Evolutionary conservation across 2,113 vertebrate genomes (phyloP).

Genomic region (Aptenodytes patagonicus): DNA sequence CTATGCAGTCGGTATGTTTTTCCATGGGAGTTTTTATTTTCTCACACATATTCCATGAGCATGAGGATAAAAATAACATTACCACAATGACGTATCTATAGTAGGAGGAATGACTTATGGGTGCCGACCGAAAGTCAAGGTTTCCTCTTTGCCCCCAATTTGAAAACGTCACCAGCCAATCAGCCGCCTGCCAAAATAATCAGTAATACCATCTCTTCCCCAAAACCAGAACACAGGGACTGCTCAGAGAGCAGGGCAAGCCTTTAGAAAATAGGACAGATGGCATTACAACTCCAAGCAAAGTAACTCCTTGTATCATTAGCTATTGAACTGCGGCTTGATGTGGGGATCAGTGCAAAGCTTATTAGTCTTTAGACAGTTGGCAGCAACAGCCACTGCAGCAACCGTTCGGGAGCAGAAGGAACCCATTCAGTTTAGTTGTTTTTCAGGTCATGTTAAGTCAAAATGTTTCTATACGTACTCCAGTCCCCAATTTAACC

Average conservation of each 20-base stretch:
- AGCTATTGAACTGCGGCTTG: slow-evolving; percentile 33
- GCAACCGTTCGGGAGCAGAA: slow-evolving; percentile 25
- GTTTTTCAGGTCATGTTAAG: slow-evolving; percentile 59
- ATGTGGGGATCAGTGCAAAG: slow-evolving; percentile 50
- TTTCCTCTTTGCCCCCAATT: slow-evolving; percentile 35
- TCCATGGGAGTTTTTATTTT: slow-evolving; percentile 22
- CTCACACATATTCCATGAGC: slow-evolving; percentile 1
- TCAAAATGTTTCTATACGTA: not conserved
- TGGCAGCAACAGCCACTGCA: slow-evolving; percentile 48
- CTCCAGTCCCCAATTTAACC: slow-evolving; percentile 2
- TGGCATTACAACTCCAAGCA: slow-evolving; percentile 56
- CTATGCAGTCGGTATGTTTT: not conserved
- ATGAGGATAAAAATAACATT: not conserved
- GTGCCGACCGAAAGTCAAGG: slow-evolving; percentile 18
- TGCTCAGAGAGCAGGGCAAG: not conserved
- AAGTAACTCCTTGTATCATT: slow-evolving; percentile 61
- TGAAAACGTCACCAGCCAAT: not conserved
- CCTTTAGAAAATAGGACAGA: slow-evolving; percentile 61
- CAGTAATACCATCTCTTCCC: not conserved
- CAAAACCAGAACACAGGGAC: not conserved
- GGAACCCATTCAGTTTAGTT: slow-evolving; percentile 36
- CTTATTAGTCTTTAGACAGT: slow-evolving; percentile 58
- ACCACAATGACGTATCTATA: slow-evolving; percentile 28
- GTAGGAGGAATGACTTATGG: slow-evolving; percentile 35
- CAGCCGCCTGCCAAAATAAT: slow-evolving; percentile 9